A percentile compares a stretch with the other conserved stretches of the same genome.
Conservation (phyloP, 2,888 invertebrate species). For the Epinotia nisella region DNA sequence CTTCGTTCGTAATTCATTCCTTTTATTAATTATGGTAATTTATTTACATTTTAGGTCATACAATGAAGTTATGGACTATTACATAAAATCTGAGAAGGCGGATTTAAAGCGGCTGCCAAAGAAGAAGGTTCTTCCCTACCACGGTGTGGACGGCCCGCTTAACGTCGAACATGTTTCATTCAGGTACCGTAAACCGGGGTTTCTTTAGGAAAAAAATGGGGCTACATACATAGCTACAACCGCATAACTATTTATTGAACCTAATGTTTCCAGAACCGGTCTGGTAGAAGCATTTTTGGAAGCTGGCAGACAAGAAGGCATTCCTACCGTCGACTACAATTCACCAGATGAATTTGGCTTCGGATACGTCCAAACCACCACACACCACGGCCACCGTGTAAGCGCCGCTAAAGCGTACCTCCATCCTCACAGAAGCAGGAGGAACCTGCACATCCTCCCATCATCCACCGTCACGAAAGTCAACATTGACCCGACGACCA, state of each 20-base stretch:
- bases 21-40: too few species aligned
- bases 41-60: conserved; percentile 84
- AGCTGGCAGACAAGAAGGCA: conserved; percentile 84
- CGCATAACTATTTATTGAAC: too few species aligned
- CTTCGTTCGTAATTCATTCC: too few species aligned
- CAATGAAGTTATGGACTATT: conserved; percentile 85
- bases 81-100: conserved; percentile 85
- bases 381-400: conserved; percentile 86
- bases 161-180: conserved; percentile 86
- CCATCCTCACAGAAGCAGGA: conserved; percentile 84
- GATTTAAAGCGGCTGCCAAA: conserved; percentile 76
- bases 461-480: conserved; percentile 75
- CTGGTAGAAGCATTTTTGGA: conserved; percentile 84
- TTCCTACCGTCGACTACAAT: conserved; percentile 86
- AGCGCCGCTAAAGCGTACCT: conserved; percentile 89
- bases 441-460: conserved; percentile 85
- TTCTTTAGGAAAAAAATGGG: too few species aligned
- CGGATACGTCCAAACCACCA: conserved; percentile 80
- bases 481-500: conserved; percentile 81
- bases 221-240: too few species aligned
- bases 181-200: too few species aligned
- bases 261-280: conserved; percentile 80
- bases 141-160: conserved; percentile 86
- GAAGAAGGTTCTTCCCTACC: conserved; percentile 73
- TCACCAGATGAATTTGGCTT: conserved; percentile 86